A percentile compares a stretch with the other conserved stretches of the same genome.
Evolutionary conservation across 2,797 vertebrate species (phyloP).

Genomic region (Sebastes trivittatus): DNA sequence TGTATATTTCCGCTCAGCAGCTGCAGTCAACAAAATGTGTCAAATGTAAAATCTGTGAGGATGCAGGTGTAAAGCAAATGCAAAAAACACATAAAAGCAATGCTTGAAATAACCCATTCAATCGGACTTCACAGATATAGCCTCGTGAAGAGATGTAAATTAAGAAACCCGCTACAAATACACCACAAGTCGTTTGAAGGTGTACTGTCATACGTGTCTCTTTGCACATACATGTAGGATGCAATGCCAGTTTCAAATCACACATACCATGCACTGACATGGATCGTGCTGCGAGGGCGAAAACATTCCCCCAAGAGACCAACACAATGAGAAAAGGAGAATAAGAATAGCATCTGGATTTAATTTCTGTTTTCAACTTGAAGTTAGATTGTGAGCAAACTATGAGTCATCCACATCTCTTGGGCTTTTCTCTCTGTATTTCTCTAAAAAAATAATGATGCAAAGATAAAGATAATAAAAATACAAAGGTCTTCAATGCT

Average conservation of each 20-base stretch:
- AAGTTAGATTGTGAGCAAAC: neutral
- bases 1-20: neutral
- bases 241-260: neutral
- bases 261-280: neutral
- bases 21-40: neutral
- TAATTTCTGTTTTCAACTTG: neutral
- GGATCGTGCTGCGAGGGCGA: fast-evolving
- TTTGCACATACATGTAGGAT: neutral
- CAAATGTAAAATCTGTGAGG: neutral
- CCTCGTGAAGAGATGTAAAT: neutral
- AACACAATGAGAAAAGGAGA: neutral
- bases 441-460: neutral
- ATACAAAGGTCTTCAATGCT: neutral
- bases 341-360: neutral
- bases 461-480: neutral
- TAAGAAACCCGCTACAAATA: neutral
- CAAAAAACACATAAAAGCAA: neutral
- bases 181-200: neutral
- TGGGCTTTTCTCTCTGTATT: neutral
- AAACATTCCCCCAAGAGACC: neutral
- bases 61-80: neutral
- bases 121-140: neutral
- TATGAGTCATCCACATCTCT: neutral
- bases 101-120: neutral
- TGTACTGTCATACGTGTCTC: neutral